Evolutionary conservation across 2,888 invertebrate species (phyloP).

Genomic region (Pterobdella sp.): DNA sequence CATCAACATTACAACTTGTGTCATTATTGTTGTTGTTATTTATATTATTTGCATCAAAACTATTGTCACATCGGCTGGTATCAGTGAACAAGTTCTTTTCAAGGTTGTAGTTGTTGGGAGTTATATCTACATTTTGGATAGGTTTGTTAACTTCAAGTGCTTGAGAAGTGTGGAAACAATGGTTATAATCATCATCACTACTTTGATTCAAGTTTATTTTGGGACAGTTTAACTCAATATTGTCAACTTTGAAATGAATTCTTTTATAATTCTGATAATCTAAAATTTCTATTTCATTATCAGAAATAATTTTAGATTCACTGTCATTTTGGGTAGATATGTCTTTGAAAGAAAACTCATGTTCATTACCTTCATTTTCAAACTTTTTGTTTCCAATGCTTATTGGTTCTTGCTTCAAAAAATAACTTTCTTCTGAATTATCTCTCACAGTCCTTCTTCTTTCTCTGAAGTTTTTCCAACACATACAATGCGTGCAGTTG

Average conservation of each 20-base stretch:
- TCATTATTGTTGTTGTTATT: slow-evolving; percentile 10
- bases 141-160: neutral
- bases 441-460: slow-evolving; percentile 8
- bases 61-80: neutral
- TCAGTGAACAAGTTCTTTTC: neutral
- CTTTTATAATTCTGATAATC: slow-evolving; percentile 11
- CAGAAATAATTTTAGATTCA: slow-evolving; percentile 1
- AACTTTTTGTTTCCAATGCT: neutral
- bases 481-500: slow-evolving; percentile 11
- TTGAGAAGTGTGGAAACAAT: neutral
- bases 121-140: neutral
- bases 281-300: slow-evolving; percentile 4
- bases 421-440: slow-evolving; percentile 4
- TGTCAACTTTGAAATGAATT: slow-evolving; percentile 7
- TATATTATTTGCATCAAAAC: neutral
- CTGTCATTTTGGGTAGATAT: slow-evolving; percentile 10
- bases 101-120: neutral
- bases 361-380: neutral
- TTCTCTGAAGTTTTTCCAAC: slow-evolving; percentile 2
- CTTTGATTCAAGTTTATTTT: neutral
- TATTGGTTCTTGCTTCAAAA: neutral
- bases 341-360: neutral
- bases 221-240: slow-evolving; percentile 6
- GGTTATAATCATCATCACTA: neutral
- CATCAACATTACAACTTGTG: neutral